Evolutionary conservation across 1,140 invertebrate genomes (phyloP), one percentile per base, ranked within the genome.

Genomic region (Holcopasites calliopsidis): DNA sequence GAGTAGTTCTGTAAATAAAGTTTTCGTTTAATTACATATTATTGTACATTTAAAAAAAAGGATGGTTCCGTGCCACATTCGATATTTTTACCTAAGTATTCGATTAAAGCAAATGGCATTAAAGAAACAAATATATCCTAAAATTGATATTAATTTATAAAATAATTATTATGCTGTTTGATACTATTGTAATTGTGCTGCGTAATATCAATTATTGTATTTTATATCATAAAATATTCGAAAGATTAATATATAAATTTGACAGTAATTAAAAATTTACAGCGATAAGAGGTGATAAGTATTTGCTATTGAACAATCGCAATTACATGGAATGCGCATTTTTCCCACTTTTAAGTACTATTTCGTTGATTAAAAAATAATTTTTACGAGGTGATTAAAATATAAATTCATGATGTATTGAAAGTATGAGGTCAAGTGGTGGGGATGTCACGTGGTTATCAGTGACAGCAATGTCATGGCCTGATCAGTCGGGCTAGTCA

Each of bases 1-100:
- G 82, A 89, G 81, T 90, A 90, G 87, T 88, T 90, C 76, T 90
- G 89, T 90, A 90, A 89, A 90, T 90, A 90, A 89, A 88, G 86
- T 88, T 89, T 89, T 89, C 88, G 90, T 90, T 90, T 87, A 74
- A 88, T 85, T 68, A 86, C 79, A 86, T 87, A 86, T 88, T 87
- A 89, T 85, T 69, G 64, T 75, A 75, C 49, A 55, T 73, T 52
- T 65, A 65, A 8, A 65, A 13, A 31, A 44, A 64, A 47, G 16
- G 8, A 31, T 42, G 21, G 55, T 73, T 61, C 33, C 50, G 13
- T 50, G 57, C 21, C 33, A 61, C 11, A 8, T 71, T 65, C 49
- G 35, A 13, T 65, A 65, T 16, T 65, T 73, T 50, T 50, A 65
- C 21, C 52, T 74, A 3, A 72, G 47, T 55, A 28, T 47, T 16